These are phyloP conservation scores for Drosophila vallismaia DNA, from an alignment of 2,888 invertebrate genomes.

Conservation along the genomic window DNA sequence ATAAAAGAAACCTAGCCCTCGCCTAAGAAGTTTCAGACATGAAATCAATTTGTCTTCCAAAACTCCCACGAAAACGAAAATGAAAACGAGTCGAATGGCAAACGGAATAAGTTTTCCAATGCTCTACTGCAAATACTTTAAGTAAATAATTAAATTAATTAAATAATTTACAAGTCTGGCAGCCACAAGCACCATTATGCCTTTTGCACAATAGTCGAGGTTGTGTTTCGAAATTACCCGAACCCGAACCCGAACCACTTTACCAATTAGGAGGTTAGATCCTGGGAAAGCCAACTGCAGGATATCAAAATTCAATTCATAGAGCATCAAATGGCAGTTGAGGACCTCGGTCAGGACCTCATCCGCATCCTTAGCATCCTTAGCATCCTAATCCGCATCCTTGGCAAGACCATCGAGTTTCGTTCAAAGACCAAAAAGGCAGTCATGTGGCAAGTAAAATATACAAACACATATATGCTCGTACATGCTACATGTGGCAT, in stretches of 20 bases:
- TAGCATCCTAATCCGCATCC: conserved; percentile 16
- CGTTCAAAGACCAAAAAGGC: conserved; percentile 54
- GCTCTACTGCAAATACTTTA: conserved; percentile 11
- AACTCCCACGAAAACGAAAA: conserved; percentile 72
- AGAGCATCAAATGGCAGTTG: conserved; percentile 20
- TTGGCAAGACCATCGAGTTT: conserved; percentile 26
- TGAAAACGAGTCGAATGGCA: conserved; percentile 59
- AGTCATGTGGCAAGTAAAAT: conserved; percentile 69
- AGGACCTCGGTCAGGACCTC: background rate
- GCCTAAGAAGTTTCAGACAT: conserved; percentile 79
- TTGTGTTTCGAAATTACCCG: background rate
- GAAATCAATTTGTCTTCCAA: conserved; percentile 81
- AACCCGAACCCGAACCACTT: background rate
- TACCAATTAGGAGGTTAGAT: background rate
- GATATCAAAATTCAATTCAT: background rate
- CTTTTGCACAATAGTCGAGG: too few relatives aligned
- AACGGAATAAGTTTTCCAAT: conserved; percentile 24
- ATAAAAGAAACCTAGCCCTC: conserved; percentile 62
- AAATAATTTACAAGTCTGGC: background rate
- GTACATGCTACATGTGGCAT: conserved; percentile 12
- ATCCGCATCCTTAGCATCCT: conserved; percentile 4
- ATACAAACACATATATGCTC: background rate
- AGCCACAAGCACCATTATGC: background rate
- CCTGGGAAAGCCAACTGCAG: background rate
- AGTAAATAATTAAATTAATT: conserved; percentile 1